phyloP scores from a whole-genome alignment of 1,140 invertebrate species.

The Pygmarrhopalites habei region DNA sequence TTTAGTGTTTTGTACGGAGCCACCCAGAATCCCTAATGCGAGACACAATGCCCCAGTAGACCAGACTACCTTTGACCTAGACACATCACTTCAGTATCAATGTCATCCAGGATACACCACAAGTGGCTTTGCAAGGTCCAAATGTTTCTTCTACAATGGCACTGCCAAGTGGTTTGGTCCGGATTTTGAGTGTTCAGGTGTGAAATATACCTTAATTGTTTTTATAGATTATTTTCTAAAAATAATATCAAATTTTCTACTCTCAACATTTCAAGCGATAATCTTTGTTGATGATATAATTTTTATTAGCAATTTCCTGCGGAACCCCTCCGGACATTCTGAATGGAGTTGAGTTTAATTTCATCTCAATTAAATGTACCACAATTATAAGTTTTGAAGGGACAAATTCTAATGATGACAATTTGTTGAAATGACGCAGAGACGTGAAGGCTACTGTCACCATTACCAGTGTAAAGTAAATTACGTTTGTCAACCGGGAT shows the following conservation, averaged over 20 bases:
- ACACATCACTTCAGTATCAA: conserved; percentile 78
- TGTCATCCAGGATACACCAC: conserved; percentile 83
- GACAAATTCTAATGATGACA: too few species aligned
- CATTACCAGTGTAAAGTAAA: conserved; percentile 83
- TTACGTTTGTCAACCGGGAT: conserved; percentile 87
- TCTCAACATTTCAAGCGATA: neutral
- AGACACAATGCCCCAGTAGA: conserved; percentile 73
- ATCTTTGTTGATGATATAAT: neutral
- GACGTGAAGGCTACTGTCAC: conserved; percentile 83
- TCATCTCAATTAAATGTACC: too few species aligned
- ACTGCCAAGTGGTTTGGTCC: conserved; percentile 69
- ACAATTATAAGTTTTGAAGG: too few species aligned
- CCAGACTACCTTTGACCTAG: conserved; percentile 72
- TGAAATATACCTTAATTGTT: conserved; percentile 44
- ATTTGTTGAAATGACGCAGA: too few species aligned
- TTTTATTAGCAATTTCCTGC: conserved; percentile 40
- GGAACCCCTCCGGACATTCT: conserved; percentile 67
- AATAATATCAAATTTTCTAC: neutral
- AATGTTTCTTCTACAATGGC: conserved; percentile 82
- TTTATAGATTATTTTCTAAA: neutral
- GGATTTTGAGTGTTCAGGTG: conserved; percentile 87
- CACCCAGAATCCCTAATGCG: conserved; percentile 79
- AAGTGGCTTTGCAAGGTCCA: conserved; percentile 73
- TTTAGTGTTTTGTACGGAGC: conserved; percentile 76
- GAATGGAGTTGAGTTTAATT: too few species aligned